Conservation (phyloP, 2,797 vertebrate genomes). For the Atherinosoma microstoma region DNA sequence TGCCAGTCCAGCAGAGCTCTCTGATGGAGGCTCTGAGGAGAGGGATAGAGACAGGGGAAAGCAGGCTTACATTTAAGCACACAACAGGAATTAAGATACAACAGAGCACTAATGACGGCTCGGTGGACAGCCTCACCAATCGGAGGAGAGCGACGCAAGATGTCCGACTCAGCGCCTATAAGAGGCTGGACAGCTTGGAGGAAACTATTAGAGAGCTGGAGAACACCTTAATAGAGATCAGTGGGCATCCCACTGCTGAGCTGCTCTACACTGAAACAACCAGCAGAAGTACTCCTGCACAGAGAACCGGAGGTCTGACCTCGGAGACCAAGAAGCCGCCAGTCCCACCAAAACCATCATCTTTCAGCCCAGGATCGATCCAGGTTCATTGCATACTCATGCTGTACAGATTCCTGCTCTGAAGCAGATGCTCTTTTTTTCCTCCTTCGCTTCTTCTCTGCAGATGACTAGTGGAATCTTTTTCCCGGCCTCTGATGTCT, state of each 20-base stretch:
- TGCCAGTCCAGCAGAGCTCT: conserved; percentile 24
- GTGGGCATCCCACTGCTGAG: conserved; percentile 71
- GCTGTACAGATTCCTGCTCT: conserved; percentile 50
- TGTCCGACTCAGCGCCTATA: conserved; percentile 84
- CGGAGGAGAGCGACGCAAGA: conserved; percentile 60
- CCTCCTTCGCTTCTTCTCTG: conserved; percentile 49
- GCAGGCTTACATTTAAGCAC: conserved; percentile 47
- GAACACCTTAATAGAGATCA: conserved; percentile 88
- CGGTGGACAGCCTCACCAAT: neutral
- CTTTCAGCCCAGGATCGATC: conserved; percentile 48
- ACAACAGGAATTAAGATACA: conserved; percentile 13
- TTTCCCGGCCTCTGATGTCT: conserved; percentile 74
- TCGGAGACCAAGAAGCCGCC: conserved; percentile 77
- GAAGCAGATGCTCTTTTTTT: conserved; percentile 33
- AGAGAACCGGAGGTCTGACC: conserved; percentile 11
- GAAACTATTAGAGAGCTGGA: conserved; percentile 93
- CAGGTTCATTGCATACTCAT: conserved; percentile 84
- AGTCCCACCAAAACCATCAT: conserved; percentile 87
- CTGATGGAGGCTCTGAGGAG: conserved; percentile 65
- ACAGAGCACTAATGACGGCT: neutral
- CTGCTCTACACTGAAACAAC: conserved; percentile 45
- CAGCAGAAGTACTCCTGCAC: conserved; percentile 20
- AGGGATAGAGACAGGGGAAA: conserved; percentile 69
- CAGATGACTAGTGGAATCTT: conserved; percentile 56
- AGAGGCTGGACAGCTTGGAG: conserved; percentile 90